Base-by-base conservation (phyloP, 2,888 invertebrate species). In the Sinelater perroti region DNA sequence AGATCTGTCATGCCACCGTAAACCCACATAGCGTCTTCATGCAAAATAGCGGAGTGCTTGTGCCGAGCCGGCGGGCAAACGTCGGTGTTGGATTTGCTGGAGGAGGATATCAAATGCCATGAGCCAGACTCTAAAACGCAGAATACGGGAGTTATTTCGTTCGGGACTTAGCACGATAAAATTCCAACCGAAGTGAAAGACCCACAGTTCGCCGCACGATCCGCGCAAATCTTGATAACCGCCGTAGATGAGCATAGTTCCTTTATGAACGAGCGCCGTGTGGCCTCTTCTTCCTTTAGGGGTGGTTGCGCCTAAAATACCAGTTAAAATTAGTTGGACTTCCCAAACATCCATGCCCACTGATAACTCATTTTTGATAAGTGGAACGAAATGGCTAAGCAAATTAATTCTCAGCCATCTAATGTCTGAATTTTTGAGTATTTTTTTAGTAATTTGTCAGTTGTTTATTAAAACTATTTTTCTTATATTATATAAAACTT, bases 1-100 rank as follows among this genome's bases (percentile, higher is more conserved):
- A 95, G 83, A 80, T 93, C 92, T 61, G 89, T 89, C 89, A 91
- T 91, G 0, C 95, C 95, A 11, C 91, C 95, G 78, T 90, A 93
- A 72, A 95, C 84, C 87, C 91, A 94, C 83, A 95, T 90, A 2
- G 87, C 83, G 65, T 86, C 85, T 68, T 85, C 88, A 77, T 91
- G 87, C 60, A 93, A 80, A 36, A 91, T 88, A 1, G 91, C 90
- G 0, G 91, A 89, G 81, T 95, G 95, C 69, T 90, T 90, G 81
- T 94, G 93, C 7, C 93, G 83, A 28, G 89, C 86, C 44, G 89
- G 86, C 1, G 88, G 88, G 61, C 81, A 82, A 65, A 80, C 69
- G 50, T 70, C 70, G 62, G 79, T 55, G 21, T 66, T 67, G 7
- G 53, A 76, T 67, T 79, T 70, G 73, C 81, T 73, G 71, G 65